phyloP scores from a whole-genome alignment of 64 coral and sea anemone species.

The Montipora foliosa region DNA sequence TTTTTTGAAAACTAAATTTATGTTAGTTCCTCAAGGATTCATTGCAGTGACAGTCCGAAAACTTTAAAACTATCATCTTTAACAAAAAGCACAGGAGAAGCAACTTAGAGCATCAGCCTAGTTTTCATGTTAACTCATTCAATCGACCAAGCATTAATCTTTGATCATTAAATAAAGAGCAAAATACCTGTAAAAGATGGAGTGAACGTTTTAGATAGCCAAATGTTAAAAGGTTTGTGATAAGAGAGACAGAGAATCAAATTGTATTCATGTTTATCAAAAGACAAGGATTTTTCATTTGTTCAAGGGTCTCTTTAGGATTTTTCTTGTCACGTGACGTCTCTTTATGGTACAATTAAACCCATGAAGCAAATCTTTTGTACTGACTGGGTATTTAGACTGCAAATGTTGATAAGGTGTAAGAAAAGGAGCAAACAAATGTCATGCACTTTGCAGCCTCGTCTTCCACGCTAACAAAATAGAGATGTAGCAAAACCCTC shows the following conservation, averaged over 20 bases:
- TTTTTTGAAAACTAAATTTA: background rate
- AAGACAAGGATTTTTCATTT: background rate
- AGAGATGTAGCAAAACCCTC: background rate
- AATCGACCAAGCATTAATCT: conserved; percentile 2
- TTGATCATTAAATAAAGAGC: background rate
- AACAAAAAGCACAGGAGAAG: background rate
- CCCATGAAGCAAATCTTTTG: background rate
- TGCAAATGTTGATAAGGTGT: background rate
- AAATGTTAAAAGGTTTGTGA: too few relatives aligned
- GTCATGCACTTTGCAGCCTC: background rate
- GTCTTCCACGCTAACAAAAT: background rate
- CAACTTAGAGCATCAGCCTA: background rate
- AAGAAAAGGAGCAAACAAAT: conserved; percentile 1
- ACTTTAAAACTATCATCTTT: background rate
- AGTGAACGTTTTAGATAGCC: too few relatives aligned
- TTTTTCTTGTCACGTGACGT: background rate
- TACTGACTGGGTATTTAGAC: background rate
- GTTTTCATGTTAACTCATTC: background rate
- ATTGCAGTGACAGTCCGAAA: too few relatives aligned
- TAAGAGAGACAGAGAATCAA: background rate
- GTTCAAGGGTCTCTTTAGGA: background rate
- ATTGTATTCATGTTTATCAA: background rate
- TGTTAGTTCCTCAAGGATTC: background rate
- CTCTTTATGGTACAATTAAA: background rate
- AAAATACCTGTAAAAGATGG: background rate